Evolutionary conservation across 1,140 invertebrate genomes (phyloP), one percentile per base, ranked within the genome.

Genomic region (Bombus sylvicola): DNA sequence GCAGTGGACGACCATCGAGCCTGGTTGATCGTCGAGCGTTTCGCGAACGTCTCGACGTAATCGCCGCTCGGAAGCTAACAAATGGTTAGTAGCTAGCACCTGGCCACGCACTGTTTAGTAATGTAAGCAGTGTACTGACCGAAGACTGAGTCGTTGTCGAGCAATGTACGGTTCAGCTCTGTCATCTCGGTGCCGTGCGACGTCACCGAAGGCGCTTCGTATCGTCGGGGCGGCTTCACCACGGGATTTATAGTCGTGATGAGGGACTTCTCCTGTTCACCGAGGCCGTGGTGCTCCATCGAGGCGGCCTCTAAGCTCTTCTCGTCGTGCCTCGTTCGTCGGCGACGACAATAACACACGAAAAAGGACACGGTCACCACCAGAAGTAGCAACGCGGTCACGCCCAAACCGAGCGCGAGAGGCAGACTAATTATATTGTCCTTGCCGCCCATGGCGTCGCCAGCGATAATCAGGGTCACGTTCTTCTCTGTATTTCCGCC

Each of bases 171-270:
- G 92, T 98, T 98, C 41, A 97, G 95, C 93, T 98, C 97, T 34
- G 97, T 97, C 93, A 97, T 97, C 94, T 98, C 97, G 1, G 97
- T 97, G 12, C 96, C 96, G 64, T 96, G 96, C 77, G 96, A 96
- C 64, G 96, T 97, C 28, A 97, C 96, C 0, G 97, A 97, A 3
- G 97, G 96, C 39, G 97, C 96, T 62, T 96, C 96, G 81, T 97
- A 97, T n/a, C 97, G 97, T 81, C 97, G 95, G 34, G 97, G 94
- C 0, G 97, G 97, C 2, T 97, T 97, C 89, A 98, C 98, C 59
- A 97, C 97, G 0, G 98, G 97, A 95, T 98, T 98, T 31, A 98
- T 97, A 31, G 97, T 97, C 2, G 97, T 97, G 75, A 98, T 97
- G 3, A 98, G 94, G 85, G 97, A 97, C 92, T 98, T 98, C 89